Evolutionary conservation across 2,797 vertebrate genomes (phyloP), one percentile per base, ranked within the genome.

Genomic region (Crocidura indochinensis): DNA sequence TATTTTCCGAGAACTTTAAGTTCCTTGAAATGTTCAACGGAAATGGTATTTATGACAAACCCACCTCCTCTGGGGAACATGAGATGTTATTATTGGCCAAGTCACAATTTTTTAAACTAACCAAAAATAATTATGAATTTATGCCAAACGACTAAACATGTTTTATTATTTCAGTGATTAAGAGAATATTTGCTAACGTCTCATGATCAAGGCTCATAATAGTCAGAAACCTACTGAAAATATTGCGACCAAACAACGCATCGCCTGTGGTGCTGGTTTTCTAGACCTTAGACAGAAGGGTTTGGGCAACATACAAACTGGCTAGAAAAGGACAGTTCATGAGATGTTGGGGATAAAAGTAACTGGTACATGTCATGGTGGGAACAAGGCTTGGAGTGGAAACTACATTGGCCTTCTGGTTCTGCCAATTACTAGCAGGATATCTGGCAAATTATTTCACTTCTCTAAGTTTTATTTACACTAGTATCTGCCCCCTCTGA

Each of bases 11-110:
- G 97, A 97, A 97, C 96, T 95, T 97, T 87, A 90, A 97, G 94
- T 97, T 98, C 96, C 96, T 97, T 96, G 93, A 97, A 97, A 96
- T 97, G 96, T 96, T 97, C 96, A 97, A 96, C 78, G 93, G 97
- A 98, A 98, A 97, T 94, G 79, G 95, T 94, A 97, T 97, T 97
- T 97, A 97, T 11, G 12, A 97, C 96, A 96, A 96, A 96, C 89
- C 53, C 19, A 94, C 94, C 95, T 96, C 94, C 94, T 97, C 94
- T 93, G 93, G 95, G 95, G 95, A 97, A 96, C 81, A 93, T 92
- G 93, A 97, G 93, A 96, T 97, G 87, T 97, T 98, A 91, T 97
- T 97, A 92, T 84, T 98, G 97, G 97, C 94, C 84, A 87, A 95
- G 83, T 90, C 92, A 95, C 96, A 96, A 80, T 91, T 95, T 38